These are phyloP conservation scores for Drosophila bocki DNA, from an alignment of 1,140 invertebrate genomes.

Conservation along the genomic window DNA sequence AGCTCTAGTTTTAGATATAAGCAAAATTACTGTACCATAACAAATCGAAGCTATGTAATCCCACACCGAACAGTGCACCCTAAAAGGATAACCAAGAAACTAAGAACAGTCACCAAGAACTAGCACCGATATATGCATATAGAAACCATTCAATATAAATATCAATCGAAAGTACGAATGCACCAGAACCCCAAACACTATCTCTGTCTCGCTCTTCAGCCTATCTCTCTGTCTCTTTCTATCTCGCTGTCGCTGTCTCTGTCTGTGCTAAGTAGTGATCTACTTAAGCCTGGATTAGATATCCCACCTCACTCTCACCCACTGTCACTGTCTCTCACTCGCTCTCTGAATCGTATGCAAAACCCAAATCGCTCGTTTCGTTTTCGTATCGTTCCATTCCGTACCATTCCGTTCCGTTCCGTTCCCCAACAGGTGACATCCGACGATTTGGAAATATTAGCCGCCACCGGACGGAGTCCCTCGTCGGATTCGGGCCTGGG, in stretches of 20 bases:
- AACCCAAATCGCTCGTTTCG: slow-evolving; percentile 66
- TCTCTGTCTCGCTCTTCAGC: slow-evolving; percentile 32
- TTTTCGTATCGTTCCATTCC: slow-evolving; percentile 51
- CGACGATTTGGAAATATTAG: slow-evolving; percentile 84
- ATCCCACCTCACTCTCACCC: slow-evolving; percentile 7
- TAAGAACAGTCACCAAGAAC: slow-evolving; percentile 40
- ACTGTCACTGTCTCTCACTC: slow-evolving; percentile 33
- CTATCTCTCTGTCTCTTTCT: slow-evolving; percentile 15
- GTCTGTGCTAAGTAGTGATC: slow-evolving; percentile 32
- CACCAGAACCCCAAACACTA: slow-evolving; percentile 29
- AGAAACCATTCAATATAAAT: slow-evolving; percentile 7
- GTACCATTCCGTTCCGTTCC: slow-evolving; percentile 64
- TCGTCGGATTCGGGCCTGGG: slow-evolving; percentile 82
- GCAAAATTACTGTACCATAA: slow-evolving; percentile 56
- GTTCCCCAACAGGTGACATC: slow-evolving; percentile 81
- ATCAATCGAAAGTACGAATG: slow-evolving; percentile 21
- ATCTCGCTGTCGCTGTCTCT: slow-evolving; percentile 39
- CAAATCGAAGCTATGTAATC: slow-evolving; percentile 38
- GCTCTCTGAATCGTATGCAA: slow-evolving; percentile 64
- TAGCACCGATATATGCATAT: slow-evolving; percentile 48
- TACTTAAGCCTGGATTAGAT: slow-evolving; percentile 30
- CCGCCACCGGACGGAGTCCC: slow-evolving; percentile 83
- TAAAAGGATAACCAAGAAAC: slow-evolving; percentile 21
- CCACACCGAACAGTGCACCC: slow-evolving; percentile 31
- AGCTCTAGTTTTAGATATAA: slow-evolving; percentile 47